phyloP scores from a whole-genome alignment of 2,888 invertebrate species.

The Andrena marginata region DNA sequence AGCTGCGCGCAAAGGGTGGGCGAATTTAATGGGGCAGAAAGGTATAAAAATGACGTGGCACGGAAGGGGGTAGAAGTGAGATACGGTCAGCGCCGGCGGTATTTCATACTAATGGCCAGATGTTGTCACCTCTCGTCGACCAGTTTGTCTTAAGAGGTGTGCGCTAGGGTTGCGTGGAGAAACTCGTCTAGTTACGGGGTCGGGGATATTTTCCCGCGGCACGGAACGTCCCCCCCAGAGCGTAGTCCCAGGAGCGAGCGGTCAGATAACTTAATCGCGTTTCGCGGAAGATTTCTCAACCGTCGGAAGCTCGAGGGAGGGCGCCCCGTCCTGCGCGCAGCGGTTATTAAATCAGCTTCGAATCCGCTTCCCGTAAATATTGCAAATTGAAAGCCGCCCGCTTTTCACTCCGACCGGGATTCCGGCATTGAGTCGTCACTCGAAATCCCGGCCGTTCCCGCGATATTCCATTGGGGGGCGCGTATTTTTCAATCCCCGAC shows the following conservation, averaged over 20 bases:
- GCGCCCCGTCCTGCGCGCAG: not conserved
- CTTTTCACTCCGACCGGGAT: not conserved
- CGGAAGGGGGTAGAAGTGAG: conserved; percentile 66
- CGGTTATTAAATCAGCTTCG: conserved; percentile 12
- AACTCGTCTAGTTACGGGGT: not conserved
- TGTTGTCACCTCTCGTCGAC: conserved; percentile 78
- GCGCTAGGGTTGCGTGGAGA: conserved; percentile 28
- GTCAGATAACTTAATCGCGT: conserved; percentile 43
- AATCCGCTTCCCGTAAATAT: not conserved
- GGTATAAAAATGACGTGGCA: conserved; percentile 77
- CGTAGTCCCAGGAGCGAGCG: not conserved
- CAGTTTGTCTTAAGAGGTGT: conserved; percentile 71
- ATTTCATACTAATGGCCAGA: conserved; percentile 80
- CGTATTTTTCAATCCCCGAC: conserved; percentile 40
- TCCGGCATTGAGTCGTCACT: not conserved
- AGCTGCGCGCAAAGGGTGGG: conserved; percentile 62
- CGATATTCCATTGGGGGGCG: conserved; percentile 30
- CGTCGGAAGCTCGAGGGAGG: not conserved
- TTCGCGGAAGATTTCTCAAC: conserved; percentile 19
- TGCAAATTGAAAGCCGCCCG: conserved; percentile 2
- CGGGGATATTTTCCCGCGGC: conserved; percentile 41
- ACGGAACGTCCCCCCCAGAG: not conserved
- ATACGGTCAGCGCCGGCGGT: conserved; percentile 76
- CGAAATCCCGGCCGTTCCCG: not conserved
- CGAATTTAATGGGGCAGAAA: conserved; percentile 77